A percentile compares a stretch with the other conserved stretches of the same genome.
Conservation (phyloP, 2,888 invertebrate genomes). For the Micoletzkya japonica region DNA sequence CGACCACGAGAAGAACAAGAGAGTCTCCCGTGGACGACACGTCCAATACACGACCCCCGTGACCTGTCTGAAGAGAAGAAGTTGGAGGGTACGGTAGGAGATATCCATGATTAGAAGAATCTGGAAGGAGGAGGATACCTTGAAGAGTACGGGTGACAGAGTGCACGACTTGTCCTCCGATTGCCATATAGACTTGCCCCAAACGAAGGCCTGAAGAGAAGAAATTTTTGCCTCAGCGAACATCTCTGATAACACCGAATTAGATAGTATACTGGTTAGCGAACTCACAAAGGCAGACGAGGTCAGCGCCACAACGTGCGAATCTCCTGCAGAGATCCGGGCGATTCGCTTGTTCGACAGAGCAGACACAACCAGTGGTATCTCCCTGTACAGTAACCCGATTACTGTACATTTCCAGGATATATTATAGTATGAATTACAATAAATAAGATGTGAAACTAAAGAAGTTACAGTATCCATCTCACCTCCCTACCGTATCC, state of each 20-base stretch:
- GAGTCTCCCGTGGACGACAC: constrained; percentile 12
- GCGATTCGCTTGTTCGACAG: background rate
- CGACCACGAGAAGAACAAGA: background rate
- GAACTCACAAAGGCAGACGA: background rate
- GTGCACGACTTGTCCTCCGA: background rate
- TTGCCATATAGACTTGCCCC: constrained; percentile 6
- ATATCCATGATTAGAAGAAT: too few relatives aligned
- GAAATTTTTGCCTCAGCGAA: too few relatives aligned
- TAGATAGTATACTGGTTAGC: too few relatives aligned
- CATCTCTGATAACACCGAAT: too few relatives aligned
- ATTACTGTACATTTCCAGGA: background rate
- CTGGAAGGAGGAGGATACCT: background rate
- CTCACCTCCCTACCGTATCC: constrained; percentile 19
- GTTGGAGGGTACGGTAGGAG: background rate
- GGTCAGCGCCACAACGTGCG: constrained; percentile 22
- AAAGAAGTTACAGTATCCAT: too few relatives aligned
- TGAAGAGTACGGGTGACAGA: constrained; percentile 15
- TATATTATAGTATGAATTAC: background rate
- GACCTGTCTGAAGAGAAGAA: constrained; percentile 17
- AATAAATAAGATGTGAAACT: too few relatives aligned
- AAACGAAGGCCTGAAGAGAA: constrained; percentile 9
- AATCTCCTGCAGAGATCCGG: constrained; percentile 18
- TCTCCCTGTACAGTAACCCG: background rate
- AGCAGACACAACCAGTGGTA: background rate
- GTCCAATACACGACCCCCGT: background rate